Base-by-base conservation (phyloP, 2,888 invertebrate species). In the Eristalinus aeneus region DNA sequence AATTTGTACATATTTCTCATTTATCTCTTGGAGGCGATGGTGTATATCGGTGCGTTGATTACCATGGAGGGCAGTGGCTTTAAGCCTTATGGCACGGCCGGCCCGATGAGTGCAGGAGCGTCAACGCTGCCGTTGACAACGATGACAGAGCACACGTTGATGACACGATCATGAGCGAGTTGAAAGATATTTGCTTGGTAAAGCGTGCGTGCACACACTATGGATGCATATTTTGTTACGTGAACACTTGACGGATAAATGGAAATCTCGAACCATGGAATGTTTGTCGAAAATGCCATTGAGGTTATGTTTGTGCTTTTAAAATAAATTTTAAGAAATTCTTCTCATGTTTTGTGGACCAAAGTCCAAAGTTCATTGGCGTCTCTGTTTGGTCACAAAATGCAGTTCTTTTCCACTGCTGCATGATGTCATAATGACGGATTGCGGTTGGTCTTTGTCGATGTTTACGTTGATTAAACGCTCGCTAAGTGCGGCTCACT, bases 21-120 rank as follows among this genome's bases (percentile, higher is more conserved):
- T 46, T 46, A 46, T 27, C 46, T 63, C 56, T 27, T 56, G 68
- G 74, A 68, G 63, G 68, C 60, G 61, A 67, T 61, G 23, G 34
- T 65, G 56, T 79, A 46, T 65, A 79, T 68, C 73, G 73, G 79
- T 67, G 67, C 67, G 64, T 36, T 65, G 60, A 68, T 67, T 79
- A 63, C 39, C 67, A 73, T 61, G 73, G 46, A 63, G 79, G 73
- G 67, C 73, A 79, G 79, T 73, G 46, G 46, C 46, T 46, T 46
- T 46, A 46, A 16, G 79, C 22, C 79, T 73, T 63, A 32, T 73
- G 73, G 67, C 46, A 16, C 8, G 46, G 46, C 16, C 46, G 34
- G 65, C 61, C 46, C 16, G 16, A 46, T 46, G 39, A 16, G 6
- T 58, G 58, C 56, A 32, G 65, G 53, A 71, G 58, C 63, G 34